phyloP scores from a whole-genome alignment of 1,140 invertebrate species.

The Paraescarpia echinospica region DNA sequence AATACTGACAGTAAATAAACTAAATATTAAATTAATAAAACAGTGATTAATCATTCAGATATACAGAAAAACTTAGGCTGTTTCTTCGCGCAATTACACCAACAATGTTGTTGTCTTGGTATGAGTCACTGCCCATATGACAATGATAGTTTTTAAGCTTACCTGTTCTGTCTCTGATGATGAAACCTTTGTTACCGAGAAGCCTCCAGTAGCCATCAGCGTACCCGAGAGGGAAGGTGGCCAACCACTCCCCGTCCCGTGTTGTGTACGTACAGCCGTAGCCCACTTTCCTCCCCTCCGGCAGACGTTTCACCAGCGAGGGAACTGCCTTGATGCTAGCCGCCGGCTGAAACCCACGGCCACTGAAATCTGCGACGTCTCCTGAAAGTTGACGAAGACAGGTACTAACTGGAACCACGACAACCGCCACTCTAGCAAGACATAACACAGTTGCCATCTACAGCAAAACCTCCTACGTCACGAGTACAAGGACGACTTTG shows the following conservation, averaged over 20 bases:
- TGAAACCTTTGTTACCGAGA: slow-evolving; percentile 30
- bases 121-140: too few species aligned
- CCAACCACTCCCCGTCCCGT: slow-evolving; percentile 34
- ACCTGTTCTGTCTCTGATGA: slow-evolving; percentile 34
- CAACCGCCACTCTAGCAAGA: too few species aligned
- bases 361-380: slow-evolving; percentile 10
- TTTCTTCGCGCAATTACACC: too few species aligned
- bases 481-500: too few species aligned
- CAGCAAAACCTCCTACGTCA: too few species aligned
- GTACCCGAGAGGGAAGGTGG: slow-evolving; percentile 40
- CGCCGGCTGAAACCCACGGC: slow-evolving; percentile 33
- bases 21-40: too few species aligned
- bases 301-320: slow-evolving; percentile 35
- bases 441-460: too few species aligned
- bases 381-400: background rate
- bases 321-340: slow-evolving; percentile 35
- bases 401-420: background rate
- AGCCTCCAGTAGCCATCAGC: slow-evolving; percentile 40
- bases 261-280: slow-evolving; percentile 40
- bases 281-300: slow-evolving; percentile 33
- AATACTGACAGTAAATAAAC: too few species aligned
- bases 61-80: too few species aligned
- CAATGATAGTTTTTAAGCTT: background rate
- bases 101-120: too few species aligned
- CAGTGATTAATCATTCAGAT: too few species aligned